These are phyloP conservation scores for Neria commutata DNA, from an alignment of 2,888 invertebrate species.

Conservation along the genomic window DNA sequence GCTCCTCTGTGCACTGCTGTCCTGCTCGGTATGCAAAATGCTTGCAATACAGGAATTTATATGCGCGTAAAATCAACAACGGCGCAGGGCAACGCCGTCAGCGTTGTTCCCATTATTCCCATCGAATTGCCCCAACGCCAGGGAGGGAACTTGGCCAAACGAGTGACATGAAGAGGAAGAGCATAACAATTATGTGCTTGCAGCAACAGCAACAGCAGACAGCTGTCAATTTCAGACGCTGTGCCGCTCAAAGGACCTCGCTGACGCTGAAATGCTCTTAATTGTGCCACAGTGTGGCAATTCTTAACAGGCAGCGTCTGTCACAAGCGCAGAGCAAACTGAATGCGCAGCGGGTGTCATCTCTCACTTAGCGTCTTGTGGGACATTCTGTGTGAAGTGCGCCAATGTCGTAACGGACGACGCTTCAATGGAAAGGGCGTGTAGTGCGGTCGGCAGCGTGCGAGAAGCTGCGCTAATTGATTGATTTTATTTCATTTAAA, in stretches of 20 bases:
- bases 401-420: too few species aligned
- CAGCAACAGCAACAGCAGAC: not conserved
- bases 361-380: not conserved
- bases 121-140: too few species aligned
- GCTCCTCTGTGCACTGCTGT: not conserved
- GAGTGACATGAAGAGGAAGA: too few species aligned
- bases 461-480: not conserved
- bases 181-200: not conserved
- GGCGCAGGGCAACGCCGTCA: not conserved
- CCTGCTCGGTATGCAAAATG: not conserved
- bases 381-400: not conserved
- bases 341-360: too few species aligned
- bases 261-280: too few species aligned
- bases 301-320: not conserved
- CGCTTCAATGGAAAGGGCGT: too few species aligned
- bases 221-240: too few species aligned
- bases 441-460: not conserved
- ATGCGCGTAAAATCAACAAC: slow-evolving; percentile 1
- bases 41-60: not conserved
- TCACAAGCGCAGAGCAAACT: not conserved
- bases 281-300: not conserved
- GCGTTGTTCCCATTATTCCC: not conserved
- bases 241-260: too few species aligned
- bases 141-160: not conserved
- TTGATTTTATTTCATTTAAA: too few species aligned